Conservation (phyloP, 2,888 invertebrate species). For the Dolichomitus sp. region DNA sequence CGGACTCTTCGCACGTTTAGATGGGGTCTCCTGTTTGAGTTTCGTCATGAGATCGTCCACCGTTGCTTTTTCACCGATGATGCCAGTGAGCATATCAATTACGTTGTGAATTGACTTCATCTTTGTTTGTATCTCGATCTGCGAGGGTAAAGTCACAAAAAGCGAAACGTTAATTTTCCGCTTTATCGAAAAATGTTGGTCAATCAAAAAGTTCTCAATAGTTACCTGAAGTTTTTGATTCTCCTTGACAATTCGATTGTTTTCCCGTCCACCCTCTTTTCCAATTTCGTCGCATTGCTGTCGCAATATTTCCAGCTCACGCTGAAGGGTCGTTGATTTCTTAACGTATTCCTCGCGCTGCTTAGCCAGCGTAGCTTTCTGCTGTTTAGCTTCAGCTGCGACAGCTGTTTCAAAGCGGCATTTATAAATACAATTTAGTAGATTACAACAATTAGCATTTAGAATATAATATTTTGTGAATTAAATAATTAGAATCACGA, state of each 20-base stretch:
- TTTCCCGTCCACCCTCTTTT: slow-evolving; percentile 92
- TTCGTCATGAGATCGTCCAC: slow-evolving; percentile 84
- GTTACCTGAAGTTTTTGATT: slow-evolving; percentile 95
- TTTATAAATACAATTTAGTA: slow-evolving; percentile 9
- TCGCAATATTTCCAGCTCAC: slow-evolving; percentile 92
- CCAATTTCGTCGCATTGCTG: slow-evolving; percentile 93
- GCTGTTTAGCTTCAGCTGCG: slow-evolving; percentile 93
- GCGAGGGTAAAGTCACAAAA: slow-evolving; percentile 72
- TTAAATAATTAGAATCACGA: neutral
- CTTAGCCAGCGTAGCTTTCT: slow-evolving; percentile 92
- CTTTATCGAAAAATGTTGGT: neutral
- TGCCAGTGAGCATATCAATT: slow-evolving; percentile 95
- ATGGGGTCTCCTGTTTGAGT: slow-evolving; percentile 78
- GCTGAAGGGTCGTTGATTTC: slow-evolving; percentile 91
- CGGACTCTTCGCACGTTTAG: slow-evolving; percentile 81
- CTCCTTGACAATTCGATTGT: slow-evolving; percentile 93
- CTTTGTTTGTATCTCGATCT: slow-evolving; percentile 93
- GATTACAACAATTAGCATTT: neutral
- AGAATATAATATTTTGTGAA: neutral
- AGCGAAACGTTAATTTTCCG: neutral
- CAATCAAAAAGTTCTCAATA: slow-evolving; percentile 34
- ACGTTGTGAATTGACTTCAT: slow-evolving; percentile 95
- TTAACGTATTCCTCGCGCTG: slow-evolving; percentile 94
- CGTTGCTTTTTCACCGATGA: slow-evolving; percentile 91
- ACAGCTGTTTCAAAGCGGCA: slow-evolving; percentile 88